Conservation (phyloP, 1,140 invertebrate species). For the Patella vulgata region DNA sequence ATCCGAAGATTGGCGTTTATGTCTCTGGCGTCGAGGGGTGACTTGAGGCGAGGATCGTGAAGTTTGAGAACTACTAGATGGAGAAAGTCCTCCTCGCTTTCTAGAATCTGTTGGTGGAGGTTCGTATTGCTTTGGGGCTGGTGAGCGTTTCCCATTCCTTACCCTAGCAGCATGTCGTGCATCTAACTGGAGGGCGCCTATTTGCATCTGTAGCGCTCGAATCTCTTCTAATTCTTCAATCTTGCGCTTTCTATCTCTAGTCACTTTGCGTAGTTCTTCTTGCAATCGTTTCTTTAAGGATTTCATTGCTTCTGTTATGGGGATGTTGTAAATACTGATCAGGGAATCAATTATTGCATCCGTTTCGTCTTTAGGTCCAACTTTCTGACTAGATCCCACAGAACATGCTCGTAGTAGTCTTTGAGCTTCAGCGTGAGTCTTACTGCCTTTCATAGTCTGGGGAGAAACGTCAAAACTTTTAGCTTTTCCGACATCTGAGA, state of each 20-base stretch:
- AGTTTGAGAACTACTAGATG: constrained; percentile 28
- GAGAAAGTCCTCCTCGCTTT: constrained; percentile 40
- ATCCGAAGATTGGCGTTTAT: constrained; percentile 63
- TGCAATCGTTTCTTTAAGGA: constrained; percentile 70
- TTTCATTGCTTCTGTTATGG: constrained; percentile 70
- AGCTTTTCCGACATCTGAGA: constrained; percentile 28
- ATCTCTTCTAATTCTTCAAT: constrained; percentile 68
- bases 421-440: constrained; percentile 7
- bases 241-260: constrained; percentile 64
- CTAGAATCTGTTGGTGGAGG: constrained; percentile 19
- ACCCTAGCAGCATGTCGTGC: constrained; percentile 35
- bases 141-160: constrained; percentile 8
- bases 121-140: constrained; percentile 1
- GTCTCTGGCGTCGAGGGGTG: constrained; percentile 58
- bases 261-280: constrained; percentile 70
- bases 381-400: constrained; percentile 10
- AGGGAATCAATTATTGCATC: constrained; percentile 60
- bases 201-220: constrained; percentile 56
- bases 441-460: background rate
- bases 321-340: constrained; percentile 61
- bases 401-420: constrained; percentile 28
- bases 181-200: constrained; percentile 59
- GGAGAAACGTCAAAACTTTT: constrained; percentile 29
- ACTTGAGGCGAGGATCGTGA: constrained; percentile 61
- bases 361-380: constrained; percentile 50